Evolutionary conservation across 2,113 vertebrate genomes (phyloP).

Genomic region (Spea bombifrons): DNA sequence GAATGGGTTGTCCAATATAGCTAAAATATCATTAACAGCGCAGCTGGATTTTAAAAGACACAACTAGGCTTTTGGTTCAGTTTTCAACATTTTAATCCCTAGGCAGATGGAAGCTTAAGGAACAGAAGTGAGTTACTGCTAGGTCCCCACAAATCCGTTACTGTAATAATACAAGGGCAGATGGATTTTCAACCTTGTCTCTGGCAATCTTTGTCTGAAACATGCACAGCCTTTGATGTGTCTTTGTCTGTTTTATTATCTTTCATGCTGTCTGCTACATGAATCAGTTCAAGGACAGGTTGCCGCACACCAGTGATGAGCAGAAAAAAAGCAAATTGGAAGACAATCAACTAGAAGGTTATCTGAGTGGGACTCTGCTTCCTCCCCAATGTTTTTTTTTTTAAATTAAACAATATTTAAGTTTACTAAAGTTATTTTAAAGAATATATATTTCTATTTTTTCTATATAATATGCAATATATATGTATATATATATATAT

Average conservation of each 20-base stretch:
- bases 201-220: neutral
- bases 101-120: conserved; percentile 19
- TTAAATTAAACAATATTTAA: no score
- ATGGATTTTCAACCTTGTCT: conserved; percentile 5
- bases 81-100: conserved; percentile 24
- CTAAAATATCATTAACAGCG: neutral
- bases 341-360: no score
- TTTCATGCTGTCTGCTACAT: neutral
- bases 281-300: neutral
- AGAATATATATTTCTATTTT: no score
- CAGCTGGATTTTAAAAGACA: conserved; percentile 2
- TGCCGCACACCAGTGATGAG: neutral
- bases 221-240: neutral
- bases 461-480: no score
- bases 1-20: no score
- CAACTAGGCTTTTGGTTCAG: conserved; percentile 15
- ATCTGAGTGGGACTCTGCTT: no score
- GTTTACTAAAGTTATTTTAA: no score
- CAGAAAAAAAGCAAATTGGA: no score
- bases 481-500: no score
- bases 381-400: no score
- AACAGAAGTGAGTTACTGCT: conserved; percentile 3
- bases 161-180: conserved; percentile 16
- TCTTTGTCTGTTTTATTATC: neutral
- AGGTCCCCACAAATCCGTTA: neutral